Evolutionary conservation across 2,797 vertebrate genomes (phyloP).

Genomic region (Anableps anableps): DNA sequence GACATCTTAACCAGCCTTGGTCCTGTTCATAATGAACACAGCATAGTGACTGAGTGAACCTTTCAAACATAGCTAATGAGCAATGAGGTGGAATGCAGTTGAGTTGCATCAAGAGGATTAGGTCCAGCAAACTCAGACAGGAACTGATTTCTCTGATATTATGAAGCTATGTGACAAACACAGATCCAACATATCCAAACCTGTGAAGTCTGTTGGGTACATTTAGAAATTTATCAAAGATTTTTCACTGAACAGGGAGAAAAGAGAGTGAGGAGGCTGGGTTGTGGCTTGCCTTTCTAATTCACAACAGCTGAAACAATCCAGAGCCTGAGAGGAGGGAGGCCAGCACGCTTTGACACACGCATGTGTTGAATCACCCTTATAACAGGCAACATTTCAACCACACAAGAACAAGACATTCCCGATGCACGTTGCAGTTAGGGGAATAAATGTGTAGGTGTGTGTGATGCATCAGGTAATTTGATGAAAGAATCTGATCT

Average conservation of each 20-base stretch:
- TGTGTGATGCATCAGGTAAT: conserved; percentile 42
- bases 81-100: neutral
- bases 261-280: conserved; percentile 47
- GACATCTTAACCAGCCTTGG: neutral
- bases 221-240: conserved; percentile 4
- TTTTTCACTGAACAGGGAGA: conserved; percentile 24
- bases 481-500: conserved; percentile 65
- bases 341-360: conserved; percentile 36
- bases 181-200: neutral
- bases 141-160: neutral
- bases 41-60: neutral
- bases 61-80: neutral
- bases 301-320: conserved; percentile 85
- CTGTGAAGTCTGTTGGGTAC: neutral
- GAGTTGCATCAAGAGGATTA: neutral
- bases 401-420: conserved; percentile 17
- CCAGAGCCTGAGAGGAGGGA: conserved; percentile 62
- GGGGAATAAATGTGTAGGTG: neutral
- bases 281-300: conserved; percentile 74
- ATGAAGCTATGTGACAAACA: neutral
- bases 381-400: conserved; percentile 27
- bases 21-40: neutral
- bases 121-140: neutral
- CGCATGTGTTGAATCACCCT: neutral
- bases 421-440: conserved; percentile 13